These are phyloP conservation scores for Rhadinocentrus ornatus DNA, from an alignment of 2,797 vertebrate genomes.

Conservation along the genomic window DNA sequence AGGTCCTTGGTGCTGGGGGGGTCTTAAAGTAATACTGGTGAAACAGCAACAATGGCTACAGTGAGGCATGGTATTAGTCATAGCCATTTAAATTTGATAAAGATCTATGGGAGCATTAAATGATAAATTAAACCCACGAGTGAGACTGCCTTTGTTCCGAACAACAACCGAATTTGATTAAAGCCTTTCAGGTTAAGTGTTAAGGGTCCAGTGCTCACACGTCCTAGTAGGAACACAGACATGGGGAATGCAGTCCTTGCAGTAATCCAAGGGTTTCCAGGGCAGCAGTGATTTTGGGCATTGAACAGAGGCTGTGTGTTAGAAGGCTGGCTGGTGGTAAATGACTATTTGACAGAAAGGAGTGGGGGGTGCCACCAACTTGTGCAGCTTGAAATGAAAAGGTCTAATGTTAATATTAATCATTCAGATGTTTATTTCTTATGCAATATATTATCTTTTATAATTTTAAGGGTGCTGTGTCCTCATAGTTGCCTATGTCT, in stretches of 20 bases:
- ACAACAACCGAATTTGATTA: constrained; percentile 14
- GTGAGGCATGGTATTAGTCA: neutral
- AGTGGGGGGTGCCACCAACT: neutral
- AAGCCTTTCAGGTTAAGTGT: constrained; percentile 1
- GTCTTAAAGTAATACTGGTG: neutral
- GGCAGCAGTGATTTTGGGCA: constrained; percentile 44
- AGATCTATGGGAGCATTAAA: neutral
- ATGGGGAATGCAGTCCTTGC: constrained; percentile 38
- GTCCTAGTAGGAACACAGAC: constrained; percentile 39
- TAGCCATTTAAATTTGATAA: neutral
- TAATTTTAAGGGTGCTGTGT: neutral
- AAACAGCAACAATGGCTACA: neutral
- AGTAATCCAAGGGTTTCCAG: constrained; percentile 56
- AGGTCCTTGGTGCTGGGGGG: neutral
- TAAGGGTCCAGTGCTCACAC: constrained; percentile 58
- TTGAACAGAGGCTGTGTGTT: constrained; percentile 23
- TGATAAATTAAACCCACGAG: neutral
- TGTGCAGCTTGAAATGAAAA: neutral
- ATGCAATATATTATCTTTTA: neutral
- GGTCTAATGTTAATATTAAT: constrained; percentile 12
- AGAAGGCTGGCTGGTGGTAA: constrained; percentile 9
- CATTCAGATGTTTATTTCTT: neutral
- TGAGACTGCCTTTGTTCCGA: neutral
- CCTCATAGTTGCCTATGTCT: neutral
- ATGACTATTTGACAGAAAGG: neutral